Evolutionary conservation across 2,888 invertebrate species (phyloP).

Genomic region (Pristionchus mayeri): DNA sequence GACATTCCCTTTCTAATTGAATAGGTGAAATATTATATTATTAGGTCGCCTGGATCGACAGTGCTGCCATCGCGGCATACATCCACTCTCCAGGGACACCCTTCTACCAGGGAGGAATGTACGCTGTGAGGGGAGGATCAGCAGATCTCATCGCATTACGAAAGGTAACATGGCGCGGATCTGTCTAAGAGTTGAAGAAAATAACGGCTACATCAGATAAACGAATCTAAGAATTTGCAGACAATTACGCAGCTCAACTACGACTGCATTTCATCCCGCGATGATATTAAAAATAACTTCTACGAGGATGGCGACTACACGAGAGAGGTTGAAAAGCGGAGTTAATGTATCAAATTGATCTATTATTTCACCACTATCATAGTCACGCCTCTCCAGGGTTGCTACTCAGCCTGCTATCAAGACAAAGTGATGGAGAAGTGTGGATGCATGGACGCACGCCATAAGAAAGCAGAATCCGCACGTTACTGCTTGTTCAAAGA

Average conservation of each 20-base stretch:
- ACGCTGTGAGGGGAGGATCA: neutral
- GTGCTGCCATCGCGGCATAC: neutral
- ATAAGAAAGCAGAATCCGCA: neutral
- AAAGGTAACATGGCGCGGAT: too few species aligned
- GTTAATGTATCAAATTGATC: neutral
- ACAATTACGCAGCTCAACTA: neutral
- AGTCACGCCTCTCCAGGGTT: slow-evolving; percentile 35
- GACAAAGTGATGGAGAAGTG: slow-evolving; percentile 42
- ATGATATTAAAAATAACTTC: neutral
- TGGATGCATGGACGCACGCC: slow-evolving; percentile 44
- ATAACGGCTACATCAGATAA: too few species aligned
- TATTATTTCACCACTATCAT: neutral
- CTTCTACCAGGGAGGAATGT: neutral
- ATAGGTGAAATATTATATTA: too few species aligned
- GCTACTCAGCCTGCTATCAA: slow-evolving; percentile 25
- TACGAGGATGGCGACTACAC: slow-evolving; percentile 17
- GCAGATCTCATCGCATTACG: neutral
- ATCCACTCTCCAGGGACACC: slow-evolving; percentile 30
- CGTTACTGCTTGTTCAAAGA: neutral
- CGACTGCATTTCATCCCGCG: neutral
- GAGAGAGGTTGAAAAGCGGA: too few species aligned
- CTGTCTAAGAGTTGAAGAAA: too few species aligned
- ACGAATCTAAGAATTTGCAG: neutral
- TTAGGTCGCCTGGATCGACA: slow-evolving; percentile 24
- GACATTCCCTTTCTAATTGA: too few species aligned